phyloP scores from a whole-genome alignment of 2,113 vertebrate species.

The Phainopepla nitens region DNA sequence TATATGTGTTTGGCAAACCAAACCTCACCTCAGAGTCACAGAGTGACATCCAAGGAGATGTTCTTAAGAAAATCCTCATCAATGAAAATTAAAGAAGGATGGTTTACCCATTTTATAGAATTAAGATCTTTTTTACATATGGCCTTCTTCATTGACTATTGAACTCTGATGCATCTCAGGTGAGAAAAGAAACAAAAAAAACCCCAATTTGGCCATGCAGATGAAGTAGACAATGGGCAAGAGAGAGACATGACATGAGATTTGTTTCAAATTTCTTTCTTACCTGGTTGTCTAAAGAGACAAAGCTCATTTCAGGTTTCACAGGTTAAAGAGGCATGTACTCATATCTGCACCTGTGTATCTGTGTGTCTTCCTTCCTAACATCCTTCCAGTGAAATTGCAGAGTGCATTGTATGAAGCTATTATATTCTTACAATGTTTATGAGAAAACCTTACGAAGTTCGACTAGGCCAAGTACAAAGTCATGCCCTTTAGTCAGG shows the following conservation, averaged over 20 bases:
- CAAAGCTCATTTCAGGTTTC: not conserved
- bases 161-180: not conserved
- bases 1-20: not conserved
- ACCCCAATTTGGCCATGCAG: not conserved
- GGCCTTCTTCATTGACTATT: not conserved
- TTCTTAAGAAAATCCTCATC: not conserved
- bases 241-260: not conserved
- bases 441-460: not conserved
- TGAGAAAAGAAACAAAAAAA: not conserved
- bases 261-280: not conserved
- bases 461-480: not conserved
- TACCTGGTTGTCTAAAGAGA: not conserved
- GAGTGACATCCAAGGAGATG: not conserved
- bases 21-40: not conserved
- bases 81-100: not conserved
- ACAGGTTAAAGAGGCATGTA: not conserved
- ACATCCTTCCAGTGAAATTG: not conserved
- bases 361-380: not conserved
- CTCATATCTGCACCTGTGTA: fast-evolving
- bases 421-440: not conserved
- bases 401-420: not conserved
- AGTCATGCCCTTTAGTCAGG: too few relatives aligned
- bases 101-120: not conserved
- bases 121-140: not conserved
- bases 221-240: not conserved